Evolutionary conservation across 2,113 vertebrate species (phyloP).

Genomic region (Heterochromis multidens): DNA sequence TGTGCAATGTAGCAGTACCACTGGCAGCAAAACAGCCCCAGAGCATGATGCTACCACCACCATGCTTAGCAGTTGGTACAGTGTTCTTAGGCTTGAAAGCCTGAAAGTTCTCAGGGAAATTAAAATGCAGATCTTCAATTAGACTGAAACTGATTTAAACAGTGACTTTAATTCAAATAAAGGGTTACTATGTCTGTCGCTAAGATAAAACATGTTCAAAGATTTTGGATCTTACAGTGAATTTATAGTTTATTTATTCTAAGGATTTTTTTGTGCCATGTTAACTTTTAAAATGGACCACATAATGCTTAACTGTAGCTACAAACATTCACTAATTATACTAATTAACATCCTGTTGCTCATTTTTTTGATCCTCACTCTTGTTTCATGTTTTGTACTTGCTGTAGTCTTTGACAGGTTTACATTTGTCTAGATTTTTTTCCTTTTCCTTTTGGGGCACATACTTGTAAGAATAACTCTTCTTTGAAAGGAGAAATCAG

Average conservation of each 20-base stretch:
- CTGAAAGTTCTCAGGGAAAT: too few relatives aligned
- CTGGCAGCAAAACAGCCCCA: too few relatives aligned
- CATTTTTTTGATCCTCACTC: neutral
- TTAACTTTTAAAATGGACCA: neutral
- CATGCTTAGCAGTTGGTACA: too few relatives aligned
- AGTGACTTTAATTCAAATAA: neutral
- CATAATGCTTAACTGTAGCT: neutral
- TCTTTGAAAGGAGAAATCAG: neutral
- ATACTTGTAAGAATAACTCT: neutral
- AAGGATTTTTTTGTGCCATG: neutral
- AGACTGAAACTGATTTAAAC: neutral
- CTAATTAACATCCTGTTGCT: neutral
- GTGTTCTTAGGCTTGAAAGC: too few relatives aligned
- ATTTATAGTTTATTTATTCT: neutral
- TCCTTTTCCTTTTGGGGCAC: neutral
- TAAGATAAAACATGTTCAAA: neutral
- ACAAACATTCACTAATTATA: neutral
- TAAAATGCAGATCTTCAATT: neutral
- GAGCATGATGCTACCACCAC: too few relatives aligned
- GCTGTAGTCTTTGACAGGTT: neutral
- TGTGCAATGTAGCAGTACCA: too few relatives aligned
- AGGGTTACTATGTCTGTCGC: neutral
- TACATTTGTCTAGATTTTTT: neutral
- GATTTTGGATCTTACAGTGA: neutral
- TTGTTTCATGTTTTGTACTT: neutral